Conservation (phyloP, 64 coral and sea anemone genomes). For the Anthopleura sola region DNA sequence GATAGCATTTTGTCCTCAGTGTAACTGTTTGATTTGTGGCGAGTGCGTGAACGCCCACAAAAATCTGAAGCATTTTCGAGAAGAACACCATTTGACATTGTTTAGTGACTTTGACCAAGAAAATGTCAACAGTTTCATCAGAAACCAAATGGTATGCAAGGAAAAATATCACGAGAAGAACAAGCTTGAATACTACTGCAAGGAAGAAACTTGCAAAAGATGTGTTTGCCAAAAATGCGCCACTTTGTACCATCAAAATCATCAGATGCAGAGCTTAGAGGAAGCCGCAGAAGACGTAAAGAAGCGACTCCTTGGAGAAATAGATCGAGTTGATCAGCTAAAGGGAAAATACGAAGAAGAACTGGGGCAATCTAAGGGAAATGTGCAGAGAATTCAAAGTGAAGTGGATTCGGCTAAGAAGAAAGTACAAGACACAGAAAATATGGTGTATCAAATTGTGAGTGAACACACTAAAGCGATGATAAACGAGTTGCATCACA, state of each 20-base stretch:
- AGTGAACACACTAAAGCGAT: not conserved
- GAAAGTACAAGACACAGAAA: not conserved
- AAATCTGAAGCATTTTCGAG: not conserved
- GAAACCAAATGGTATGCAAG: not conserved
- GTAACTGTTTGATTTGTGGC: not conserved
- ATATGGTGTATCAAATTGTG: not conserved
- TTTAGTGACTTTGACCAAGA: not conserved
- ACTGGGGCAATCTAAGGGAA: not conserved
- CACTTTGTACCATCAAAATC: too few species aligned
- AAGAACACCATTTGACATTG: not conserved
- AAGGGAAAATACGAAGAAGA: constrained; percentile 12
- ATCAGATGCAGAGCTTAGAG: too few species aligned
- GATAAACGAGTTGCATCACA: not conserved
- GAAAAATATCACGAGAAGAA: too few species aligned
- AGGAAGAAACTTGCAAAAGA: not conserved
- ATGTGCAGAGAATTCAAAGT: not conserved
- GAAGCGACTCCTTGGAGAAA: not conserved
- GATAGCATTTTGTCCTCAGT: not conserved
- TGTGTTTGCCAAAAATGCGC: not conserved
- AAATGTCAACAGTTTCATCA: not conserved
- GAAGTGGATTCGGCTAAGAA: not conserved
- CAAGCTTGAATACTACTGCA: not conserved
- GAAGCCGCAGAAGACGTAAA: not conserved
- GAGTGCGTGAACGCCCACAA: not conserved
- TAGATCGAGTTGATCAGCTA: not conserved